Percentiles rank a stretch among this genome's conserved stretches.
Evolutionary conservation across 2,888 invertebrate species (phyloP).

Genomic region (Incurvaria masculella): DNA sequence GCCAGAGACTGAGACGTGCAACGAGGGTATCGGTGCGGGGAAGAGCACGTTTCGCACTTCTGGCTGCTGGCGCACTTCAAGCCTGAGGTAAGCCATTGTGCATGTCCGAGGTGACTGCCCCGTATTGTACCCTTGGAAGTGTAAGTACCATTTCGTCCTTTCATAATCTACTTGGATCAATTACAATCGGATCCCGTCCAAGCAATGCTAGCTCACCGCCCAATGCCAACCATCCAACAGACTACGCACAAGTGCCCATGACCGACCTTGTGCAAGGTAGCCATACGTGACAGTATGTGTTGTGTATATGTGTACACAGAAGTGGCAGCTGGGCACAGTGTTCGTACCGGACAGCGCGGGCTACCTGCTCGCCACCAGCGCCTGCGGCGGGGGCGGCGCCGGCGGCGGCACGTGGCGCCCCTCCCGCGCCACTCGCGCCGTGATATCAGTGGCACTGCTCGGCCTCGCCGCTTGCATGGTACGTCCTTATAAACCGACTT

Average conservation of each 20-base stretch:
- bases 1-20: not conserved
- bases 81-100: not conserved
- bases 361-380: conserved; percentile 26
- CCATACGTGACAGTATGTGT: too few relatives aligned
- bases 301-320: too few relatives aligned
- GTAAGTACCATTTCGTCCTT: too few relatives aligned
- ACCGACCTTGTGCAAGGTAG: too few relatives aligned
- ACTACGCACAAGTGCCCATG: too few relatives aligned
- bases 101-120: conserved; percentile 3
- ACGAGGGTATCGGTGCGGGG: conserved; percentile 8
- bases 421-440: conserved; percentile 28
- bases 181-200: too few relatives aligned
- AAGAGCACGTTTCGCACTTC: conserved; percentile 4
- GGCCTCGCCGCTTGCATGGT: not conserved
- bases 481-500: not conserved
- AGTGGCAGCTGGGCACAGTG: conserved; percentile 37
- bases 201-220: too few relatives aligned
- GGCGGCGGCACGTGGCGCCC: conserved; percentile 21
- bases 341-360: conserved; percentile 45
- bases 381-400: conserved; percentile 19
- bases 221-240: too few relatives aligned
- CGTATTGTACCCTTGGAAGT: conserved; percentile 4
- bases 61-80: too few relatives aligned
- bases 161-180: too few relatives aligned
- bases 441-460: conserved; percentile 31